These are phyloP conservation scores for Stegodyphus dumicola DNA, from an alignment of 1,140 invertebrate genomes.

Conservation along the genomic window DNA sequence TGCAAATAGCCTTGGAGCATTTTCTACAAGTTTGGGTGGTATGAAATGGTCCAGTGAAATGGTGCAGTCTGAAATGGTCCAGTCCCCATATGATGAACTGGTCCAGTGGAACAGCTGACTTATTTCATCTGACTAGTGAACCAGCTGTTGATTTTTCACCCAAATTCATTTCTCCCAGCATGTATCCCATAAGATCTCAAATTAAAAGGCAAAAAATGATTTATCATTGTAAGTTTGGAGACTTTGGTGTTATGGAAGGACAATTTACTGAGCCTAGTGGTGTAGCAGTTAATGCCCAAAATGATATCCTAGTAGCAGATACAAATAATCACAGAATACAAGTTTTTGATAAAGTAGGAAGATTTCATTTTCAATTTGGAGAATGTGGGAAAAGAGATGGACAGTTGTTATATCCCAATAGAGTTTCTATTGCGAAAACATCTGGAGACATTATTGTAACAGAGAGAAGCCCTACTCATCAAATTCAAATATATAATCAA, in stretches of 20 bases:
- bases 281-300: constrained; percentile 98
- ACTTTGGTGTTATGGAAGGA: constrained; percentile 98
- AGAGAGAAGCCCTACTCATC: constrained; percentile 93
- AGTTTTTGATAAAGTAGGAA: constrained; percentile 98
- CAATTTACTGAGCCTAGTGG: constrained; percentile 99
- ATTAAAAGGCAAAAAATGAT: constrained; percentile 99
- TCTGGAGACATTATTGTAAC: constrained; percentile 99
- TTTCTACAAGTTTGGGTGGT: constrained; percentile 67
- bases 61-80: constrained; percentile 85
- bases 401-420: constrained; percentile 96
- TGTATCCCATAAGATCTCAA: constrained; percentile 93
- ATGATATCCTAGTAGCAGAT: constrained; percentile 99
- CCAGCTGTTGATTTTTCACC: constrained; percentile 70
- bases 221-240: constrained; percentile 99
- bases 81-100: no score
- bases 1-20: constrained; percentile 81
- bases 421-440: constrained; percentile 95
- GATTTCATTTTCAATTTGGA: constrained; percentile 99
- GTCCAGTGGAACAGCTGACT: constrained; percentile 71
- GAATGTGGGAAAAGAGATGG: constrained; percentile 94
- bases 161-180: constrained; percentile 87
- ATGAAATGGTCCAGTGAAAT: constrained; percentile 94
- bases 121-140: constrained; percentile 40
- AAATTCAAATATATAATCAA: constrained; percentile 99
- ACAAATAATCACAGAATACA: constrained; percentile 99